Base-by-base conservation (phyloP, 2,888 invertebrate species). In the Smittia sp. region DNA sequence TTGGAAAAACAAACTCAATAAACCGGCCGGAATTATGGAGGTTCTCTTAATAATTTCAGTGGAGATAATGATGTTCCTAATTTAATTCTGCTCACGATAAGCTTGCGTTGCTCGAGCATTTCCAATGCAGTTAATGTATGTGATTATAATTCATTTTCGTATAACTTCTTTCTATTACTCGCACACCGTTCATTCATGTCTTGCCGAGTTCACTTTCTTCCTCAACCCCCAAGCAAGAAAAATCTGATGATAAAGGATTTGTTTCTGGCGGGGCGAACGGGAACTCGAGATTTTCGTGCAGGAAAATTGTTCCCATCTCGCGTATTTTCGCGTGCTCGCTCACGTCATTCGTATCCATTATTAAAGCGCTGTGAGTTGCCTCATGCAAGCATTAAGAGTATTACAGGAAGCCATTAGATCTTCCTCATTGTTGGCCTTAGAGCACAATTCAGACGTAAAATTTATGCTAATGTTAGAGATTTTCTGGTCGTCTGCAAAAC, bases 321-420 rank as follows among this genome's bases (percentile, higher is more conserved):
- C 58, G 58, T 22, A 58, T 13, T 22, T 58, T 58, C 18, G 58
- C 58, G 58, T 58, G 58, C 22, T 20, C 58, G 18, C 22, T 58
- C 58, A 58, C n/a, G 58, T 58, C 72, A 62, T 72, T 62, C 27
- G 58, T 72, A 72, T 72, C 58, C 58, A 72, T 72, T 72, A 72
- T 72, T 72, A 62, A 72, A 72, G 39, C 58, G 58, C 38, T 72
- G 52, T 2, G 52, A 69, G 69, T 18, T 69, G 9, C 18, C 9
- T 69, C n/a, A n/a, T n/a, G 32, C 38, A 54, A 54, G 70, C 54
- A 58, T 70, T 62, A 72, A 15, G 25, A 58, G 72, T 22, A 62
- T 72, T 62, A 72, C 62, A 72, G 58, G 62, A 32, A 70, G 58
- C 72, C 72, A 72, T 72, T 58, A 72, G 72, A 72, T 58, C 18